Evolutionary conservation across 1,140 invertebrate species (phyloP).

Genomic region (Papilio dardanus): DNA sequence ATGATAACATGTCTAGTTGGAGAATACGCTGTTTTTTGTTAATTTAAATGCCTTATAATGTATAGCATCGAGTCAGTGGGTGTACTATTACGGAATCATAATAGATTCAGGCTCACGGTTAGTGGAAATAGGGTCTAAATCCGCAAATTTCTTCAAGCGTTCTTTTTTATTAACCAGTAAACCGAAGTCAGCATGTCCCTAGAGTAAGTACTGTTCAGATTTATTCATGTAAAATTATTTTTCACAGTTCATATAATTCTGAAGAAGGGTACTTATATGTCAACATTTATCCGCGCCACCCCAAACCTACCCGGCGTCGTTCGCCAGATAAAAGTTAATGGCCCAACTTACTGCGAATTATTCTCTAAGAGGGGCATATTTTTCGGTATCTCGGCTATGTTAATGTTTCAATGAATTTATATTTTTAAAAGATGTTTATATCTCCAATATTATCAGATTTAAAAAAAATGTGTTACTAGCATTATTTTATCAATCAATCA

Average conservation of each 20-base stretch:
- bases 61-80: too few species aligned
- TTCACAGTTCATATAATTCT: slow-evolving; percentile 24
- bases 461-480: background rate
- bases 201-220: background rate
- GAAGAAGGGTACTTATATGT: slow-evolving; percentile 18
- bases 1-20: too few species aligned
- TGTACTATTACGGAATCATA: too few species aligned
- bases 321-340: slow-evolving; percentile 68
- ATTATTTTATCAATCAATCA: background rate
- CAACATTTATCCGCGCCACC: slow-evolving; percentile 45
- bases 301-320: slow-evolving; percentile 37
- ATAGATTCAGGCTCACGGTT: background rate
- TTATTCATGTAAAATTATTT: slow-evolving; percentile 22
- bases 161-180: background rate
- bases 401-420: slow-evolving; percentile 59
- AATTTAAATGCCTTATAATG: too few species aligned
- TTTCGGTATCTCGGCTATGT: slow-evolving; percentile 56
- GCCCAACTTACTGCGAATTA: slow-evolving; percentile 65
- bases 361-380: slow-evolving; percentile 56
- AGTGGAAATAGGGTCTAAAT: background rate
- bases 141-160: background rate
- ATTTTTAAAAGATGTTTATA: slow-evolving; percentile 24
- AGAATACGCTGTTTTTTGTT: too few species aligned
- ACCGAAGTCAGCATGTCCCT: background rate
- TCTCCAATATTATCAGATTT: background rate